Base-by-base conservation (phyloP, 2,797 vertebrate species). In the Amblyopsis hoosieri region DNA sequence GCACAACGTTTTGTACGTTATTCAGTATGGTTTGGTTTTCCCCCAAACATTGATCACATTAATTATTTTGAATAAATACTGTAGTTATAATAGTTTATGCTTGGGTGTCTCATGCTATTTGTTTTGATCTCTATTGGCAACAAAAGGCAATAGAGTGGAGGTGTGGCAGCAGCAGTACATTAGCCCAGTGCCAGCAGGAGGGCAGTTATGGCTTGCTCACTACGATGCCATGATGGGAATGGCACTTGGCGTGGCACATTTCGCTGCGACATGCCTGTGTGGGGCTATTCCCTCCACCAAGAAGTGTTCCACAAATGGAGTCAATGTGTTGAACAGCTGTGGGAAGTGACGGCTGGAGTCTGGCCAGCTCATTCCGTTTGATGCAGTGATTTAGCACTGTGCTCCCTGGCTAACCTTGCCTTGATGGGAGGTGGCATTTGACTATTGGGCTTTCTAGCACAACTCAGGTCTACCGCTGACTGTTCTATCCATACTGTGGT, bases 251-350 rank as follows among this genome's bases (percentile, higher is more conserved):
- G 65, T 8, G 9, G 52, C 62, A 68, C 67, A 71, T 45, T 4
- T 60, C 50, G 70, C 75, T 31, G 63, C 67, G 71, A 66, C 72
- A 3, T 23, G 58, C 61, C 64, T 66, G 13, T 3, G 73, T 54
- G 54, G 60, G 72, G 71, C 72, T 70, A 78, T 80, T 74, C 72
- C 80, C 66, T 57, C 64, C 79, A 33, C 54, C 75, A 14, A 51
- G 23, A 63, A 23, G 23, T 23, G 54, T 13, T 45, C 72, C 49
- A 1, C 78, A 79, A 85, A 81, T 75, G 31, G 67, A 79, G 85
- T 67, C 78, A 82, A 77, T 81, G 84, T 87, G 87, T 76, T 60
- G 71, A 82, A 70, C 87, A 86, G 85, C 86, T 63, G 85, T 82
- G 81, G 80, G 77, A 81, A 79, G 79, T 79, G 76, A 72, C 29